A percentile compares a stretch with the other conserved stretches of the same genome.
phyloP scores from a whole-genome alignment of 2,888 invertebrate species.

The Cosmia trapezina region DNA sequence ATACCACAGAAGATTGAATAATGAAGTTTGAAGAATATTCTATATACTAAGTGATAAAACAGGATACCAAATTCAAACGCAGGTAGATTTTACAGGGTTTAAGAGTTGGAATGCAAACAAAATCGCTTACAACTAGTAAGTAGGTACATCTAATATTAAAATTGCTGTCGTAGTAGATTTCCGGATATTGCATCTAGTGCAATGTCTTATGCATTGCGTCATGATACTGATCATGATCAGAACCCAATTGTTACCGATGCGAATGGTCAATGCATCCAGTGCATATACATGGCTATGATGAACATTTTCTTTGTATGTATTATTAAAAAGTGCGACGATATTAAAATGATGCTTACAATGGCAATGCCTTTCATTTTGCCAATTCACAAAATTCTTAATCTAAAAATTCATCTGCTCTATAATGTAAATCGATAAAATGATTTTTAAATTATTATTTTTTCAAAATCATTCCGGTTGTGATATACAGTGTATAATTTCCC shows the following conservation, averaged over 20 bases:
- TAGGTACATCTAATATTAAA: too few relatives aligned
- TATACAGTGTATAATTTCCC: too few relatives aligned
- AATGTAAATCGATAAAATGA: too few relatives aligned
- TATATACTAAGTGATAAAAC: too few relatives aligned
- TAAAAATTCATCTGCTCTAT: too few relatives aligned
- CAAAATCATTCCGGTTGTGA: too few relatives aligned
- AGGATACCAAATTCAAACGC: background rate
- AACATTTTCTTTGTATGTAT: background rate
- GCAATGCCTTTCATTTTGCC: too few relatives aligned
- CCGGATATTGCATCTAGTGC: conserved; percentile 5
- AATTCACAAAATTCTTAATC: too few relatives aligned
- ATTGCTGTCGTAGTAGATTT: background rate
- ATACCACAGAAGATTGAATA: background rate
- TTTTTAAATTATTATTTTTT: too few relatives aligned
- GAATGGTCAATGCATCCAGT: background rate
- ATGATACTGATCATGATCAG: background rate
- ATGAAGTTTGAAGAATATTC: background rate
- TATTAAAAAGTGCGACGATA: background rate
- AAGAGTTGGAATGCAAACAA: background rate
- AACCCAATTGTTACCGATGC: background rate
- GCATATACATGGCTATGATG: background rate
- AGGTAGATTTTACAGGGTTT: background rate
- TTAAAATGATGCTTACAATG: background rate
- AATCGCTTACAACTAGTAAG: background rate
- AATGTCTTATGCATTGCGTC: background rate